Base-by-base conservation (phyloP, 2,113 vertebrate species). In the Guaruba guarouba region DNA sequence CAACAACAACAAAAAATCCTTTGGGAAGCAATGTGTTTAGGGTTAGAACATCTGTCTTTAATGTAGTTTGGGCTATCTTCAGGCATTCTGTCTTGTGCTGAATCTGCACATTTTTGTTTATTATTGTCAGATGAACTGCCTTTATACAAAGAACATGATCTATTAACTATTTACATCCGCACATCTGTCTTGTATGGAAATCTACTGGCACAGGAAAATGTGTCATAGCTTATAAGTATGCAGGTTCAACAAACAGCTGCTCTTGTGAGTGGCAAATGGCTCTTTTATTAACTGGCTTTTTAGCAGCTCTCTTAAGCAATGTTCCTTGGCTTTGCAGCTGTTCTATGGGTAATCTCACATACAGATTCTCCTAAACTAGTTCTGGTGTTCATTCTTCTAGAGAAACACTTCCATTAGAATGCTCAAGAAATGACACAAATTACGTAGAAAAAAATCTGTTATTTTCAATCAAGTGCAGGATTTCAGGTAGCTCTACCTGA, bases 111-210 rank as follows among this genome's bases (percentile, higher is more conserved):
- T 63, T 94, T 92, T 66, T 96, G 79, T 94, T 95, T 93, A 54
- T 64, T 94, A 35, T 93, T 70, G n/a, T 96, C 86, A 77, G 64
- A 90, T 63, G 71, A 88, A n/a, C 51, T 46, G 82, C 82, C 76
- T 83, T 92, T 83, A 17, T 46, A 25, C 14, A 67, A 82, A 84
- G 54, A 73, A 82, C 28, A 9, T 81, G 92, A 93, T 88, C 88
- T 92, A 94, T 93, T 90, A 85, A 95, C 88, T 88, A 68, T 92
- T 96, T 92, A 80, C 90, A 37, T 33, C 7, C 35, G 4, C 71
- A 64, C 75, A 94, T 92, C 85, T 96, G 85, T 52, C 92, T 88
- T 52, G 70, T 12, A 17, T 27, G 82, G 76, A 74, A 90, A 78
- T 25, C 41, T 35, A 27, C 75, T 86, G 88, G 90, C 75, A n/a